Evolutionary conservation across 2,113 vertebrate species (phyloP).

Genomic region (Takifugu flavidus): DNA sequence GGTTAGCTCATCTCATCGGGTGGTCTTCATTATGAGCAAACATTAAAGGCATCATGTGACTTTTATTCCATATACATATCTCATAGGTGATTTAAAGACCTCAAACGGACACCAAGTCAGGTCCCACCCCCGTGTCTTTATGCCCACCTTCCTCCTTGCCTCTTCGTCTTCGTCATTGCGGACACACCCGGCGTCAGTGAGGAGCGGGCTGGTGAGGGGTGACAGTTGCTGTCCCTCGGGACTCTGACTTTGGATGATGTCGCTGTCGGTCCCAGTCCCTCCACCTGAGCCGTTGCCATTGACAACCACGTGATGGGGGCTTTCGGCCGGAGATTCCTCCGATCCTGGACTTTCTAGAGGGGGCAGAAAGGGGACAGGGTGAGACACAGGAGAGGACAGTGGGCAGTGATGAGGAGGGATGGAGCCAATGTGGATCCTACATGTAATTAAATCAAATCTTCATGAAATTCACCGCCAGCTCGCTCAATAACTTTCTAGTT

Average conservation of each 20-base stretch:
- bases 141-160: slow-evolving; percentile 84
- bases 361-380: slow-evolving; percentile 13
- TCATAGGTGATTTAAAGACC: no score
- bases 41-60: neutral
- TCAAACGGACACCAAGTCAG: no score
- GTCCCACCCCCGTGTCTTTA: no score
- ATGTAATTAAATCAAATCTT: neutral
- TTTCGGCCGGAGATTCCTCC: slow-evolving; percentile 80
- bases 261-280: slow-evolving; percentile 72
- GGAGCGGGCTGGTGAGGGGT: slow-evolving; percentile 86
- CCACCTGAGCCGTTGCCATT: slow-evolving; percentile 70
- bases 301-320: slow-evolving; percentile 69
- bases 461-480: slow-evolving; percentile 38
- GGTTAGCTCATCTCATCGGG: no score
- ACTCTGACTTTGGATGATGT: slow-evolving; percentile 72
- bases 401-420: slow-evolving; percentile 1
- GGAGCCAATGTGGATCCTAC: slow-evolving; percentile 10
- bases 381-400: slow-evolving; percentile 16
- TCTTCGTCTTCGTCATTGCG: slow-evolving; percentile 90
- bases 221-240: slow-evolving; percentile 84
- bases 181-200: slow-evolving; percentile 81
- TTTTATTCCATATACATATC: no score
- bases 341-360: slow-evolving; percentile 83
- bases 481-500: no score
- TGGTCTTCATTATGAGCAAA: no score